A percentile compares a stretch with the other conserved stretches of the same genome.
phyloP scores from a whole-genome alignment of 2,113 vertebrate genomes.

The Cololabis saira region DNA sequence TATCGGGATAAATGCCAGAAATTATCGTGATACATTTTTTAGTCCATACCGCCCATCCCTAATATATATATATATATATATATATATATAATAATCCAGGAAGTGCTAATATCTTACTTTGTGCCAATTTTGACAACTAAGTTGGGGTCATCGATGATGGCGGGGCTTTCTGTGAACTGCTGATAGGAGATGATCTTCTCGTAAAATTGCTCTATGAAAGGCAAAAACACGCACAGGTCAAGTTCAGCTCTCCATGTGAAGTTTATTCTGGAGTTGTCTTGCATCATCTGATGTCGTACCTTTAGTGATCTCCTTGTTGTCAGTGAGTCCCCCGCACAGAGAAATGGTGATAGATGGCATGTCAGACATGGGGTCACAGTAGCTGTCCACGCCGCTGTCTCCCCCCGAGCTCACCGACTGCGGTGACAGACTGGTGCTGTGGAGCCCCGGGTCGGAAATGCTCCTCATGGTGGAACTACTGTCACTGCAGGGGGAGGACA shows the following conservation, averaged over 20 bases:
- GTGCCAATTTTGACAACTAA: conserved; percentile 95
- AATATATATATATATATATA: no score
- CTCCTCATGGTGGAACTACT: conserved; percentile 59
- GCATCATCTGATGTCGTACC: conserved; percentile 71
- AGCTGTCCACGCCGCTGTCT: conserved; percentile 94
- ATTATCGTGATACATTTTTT: no score
- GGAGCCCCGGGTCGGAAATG: conserved; percentile 65
- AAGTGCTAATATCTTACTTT: conserved; percentile 83
- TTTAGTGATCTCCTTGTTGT: conserved; percentile 91
- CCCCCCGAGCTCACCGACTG: conserved; percentile 90
- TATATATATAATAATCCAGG: no score
- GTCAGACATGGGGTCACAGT: conserved; percentile 87
- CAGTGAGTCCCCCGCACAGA: conserved; percentile 92
- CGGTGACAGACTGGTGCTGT: conserved; percentile 88
- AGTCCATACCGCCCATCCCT: no score
- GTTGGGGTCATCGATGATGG: conserved; percentile 95
- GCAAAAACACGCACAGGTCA: not conserved
- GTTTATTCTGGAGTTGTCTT: not conserved
- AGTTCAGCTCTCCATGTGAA: not conserved
- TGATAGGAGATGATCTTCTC: conserved; percentile 91
- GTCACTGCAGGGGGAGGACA: conserved; percentile 70
- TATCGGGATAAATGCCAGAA: no score
- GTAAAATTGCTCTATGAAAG: conserved; percentile 87
- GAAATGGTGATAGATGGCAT: conserved; percentile 92
- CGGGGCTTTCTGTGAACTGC: conserved; percentile 92